phyloP scores from a whole-genome alignment of 2,113 vertebrate genomes.

The Aramus guarauna region DNA sequence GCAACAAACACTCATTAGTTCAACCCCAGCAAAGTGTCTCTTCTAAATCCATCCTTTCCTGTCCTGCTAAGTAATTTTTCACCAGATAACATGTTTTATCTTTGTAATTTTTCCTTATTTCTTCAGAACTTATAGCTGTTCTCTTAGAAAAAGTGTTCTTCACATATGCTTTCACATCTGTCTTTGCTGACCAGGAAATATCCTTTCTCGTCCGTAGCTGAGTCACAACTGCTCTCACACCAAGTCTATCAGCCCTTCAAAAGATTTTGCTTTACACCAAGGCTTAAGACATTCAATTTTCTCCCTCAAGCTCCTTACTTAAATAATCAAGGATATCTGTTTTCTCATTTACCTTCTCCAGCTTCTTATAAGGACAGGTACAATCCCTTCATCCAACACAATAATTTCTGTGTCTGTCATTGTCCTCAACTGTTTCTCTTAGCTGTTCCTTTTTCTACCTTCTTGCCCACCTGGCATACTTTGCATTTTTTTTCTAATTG shows the following conservation, averaged over 20 bases:
- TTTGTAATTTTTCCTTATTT: not conserved
- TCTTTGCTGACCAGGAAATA: not conserved
- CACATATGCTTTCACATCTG: not conserved
- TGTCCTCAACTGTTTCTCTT: not conserved
- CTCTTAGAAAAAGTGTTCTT: not conserved
- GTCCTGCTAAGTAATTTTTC: not conserved
- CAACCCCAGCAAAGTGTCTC: not conserved
- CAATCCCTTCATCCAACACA: not conserved
- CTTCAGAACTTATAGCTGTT: not conserved
- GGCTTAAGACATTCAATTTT: not conserved
- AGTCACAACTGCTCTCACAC: not conserved
- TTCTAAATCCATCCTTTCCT: not conserved
- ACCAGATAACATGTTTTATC: not conserved
- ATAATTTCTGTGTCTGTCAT: not conserved
- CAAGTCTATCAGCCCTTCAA: not conserved
- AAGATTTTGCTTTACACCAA: not conserved
- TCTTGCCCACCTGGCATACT: not conserved
- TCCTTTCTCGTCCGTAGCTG: not conserved
- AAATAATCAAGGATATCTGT: not conserved
- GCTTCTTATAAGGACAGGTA: not conserved
- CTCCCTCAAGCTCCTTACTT: not conserved
- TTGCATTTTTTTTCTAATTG: fast-evolving
- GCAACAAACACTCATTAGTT: not conserved
- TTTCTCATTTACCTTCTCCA: not conserved
- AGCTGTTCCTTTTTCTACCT: not conserved